Base-by-base conservation (phyloP, 2,113 vertebrate genomes). In the Jacana jacana region DNA sequence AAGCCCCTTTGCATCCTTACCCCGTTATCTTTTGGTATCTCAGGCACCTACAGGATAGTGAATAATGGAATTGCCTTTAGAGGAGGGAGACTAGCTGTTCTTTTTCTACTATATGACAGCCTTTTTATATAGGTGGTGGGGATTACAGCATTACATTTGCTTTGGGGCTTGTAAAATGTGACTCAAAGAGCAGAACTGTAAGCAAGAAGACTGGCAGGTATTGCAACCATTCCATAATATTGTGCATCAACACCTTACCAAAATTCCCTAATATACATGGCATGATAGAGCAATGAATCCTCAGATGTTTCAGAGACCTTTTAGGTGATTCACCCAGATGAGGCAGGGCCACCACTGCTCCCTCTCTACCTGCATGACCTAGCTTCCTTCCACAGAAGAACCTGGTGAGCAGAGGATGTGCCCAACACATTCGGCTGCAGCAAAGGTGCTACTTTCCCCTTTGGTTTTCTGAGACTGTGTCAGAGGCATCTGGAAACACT, bases 321-420 rank as follows among this genome's bases (percentile, higher is more conserved):
- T 76, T 23, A 58, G 37, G 48, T 72, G 8, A 17, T 40, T 40
- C 9, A 15, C 6, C 52, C 28, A n/a, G 46, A 7, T 0, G 2
- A n/a, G 39, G 28, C 3, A 58, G 25, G 37, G 19, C 19, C 7
- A 13, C 12, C 1, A 0, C 48, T 55, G 28, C 40, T 73, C 37
- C 16, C 22, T 40, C 39, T 65, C 49, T 35, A 13, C 23, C n/a
- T 0, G 1, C 40, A 25, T 2, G 3, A 40, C 33, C 40, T 22
- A 28, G 24, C 13, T 66, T 46, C 13, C 20, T 35, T 13, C 20
- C 1, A 2, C 31, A 25, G 37, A 40, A 77, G 31, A 39, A 14
- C 25, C 25, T 17, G 5, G 20, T 0, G 0, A 16, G 15, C 63
- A 37, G 49, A n/a, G n/a, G 4, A n/a, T 1, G 0, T 49, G 39